Evolutionary conservation across 2,797 vertebrate species (phyloP).

Genomic region (Lates japonicus): DNA sequence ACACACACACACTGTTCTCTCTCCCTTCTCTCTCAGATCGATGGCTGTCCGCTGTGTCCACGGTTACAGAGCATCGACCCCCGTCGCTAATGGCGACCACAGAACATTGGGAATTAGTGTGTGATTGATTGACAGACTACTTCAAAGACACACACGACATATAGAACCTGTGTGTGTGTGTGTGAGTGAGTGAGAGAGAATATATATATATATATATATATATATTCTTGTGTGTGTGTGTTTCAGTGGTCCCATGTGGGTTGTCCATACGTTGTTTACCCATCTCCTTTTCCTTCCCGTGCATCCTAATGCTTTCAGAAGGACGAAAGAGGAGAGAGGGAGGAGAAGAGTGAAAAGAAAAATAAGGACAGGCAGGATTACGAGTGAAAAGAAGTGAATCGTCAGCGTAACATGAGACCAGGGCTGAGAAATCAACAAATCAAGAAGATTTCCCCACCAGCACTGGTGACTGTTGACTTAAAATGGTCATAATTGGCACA

Average conservation of each 20-base stretch:
- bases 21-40: slow-evolving; percentile 64
- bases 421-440: not conserved
- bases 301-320: slow-evolving; percentile 69
- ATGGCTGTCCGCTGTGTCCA: slow-evolving; percentile 83
- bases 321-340: slow-evolving; percentile 40
- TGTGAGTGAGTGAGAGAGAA: slow-evolving; percentile 1
- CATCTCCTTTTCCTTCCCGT: slow-evolving; percentile 67
- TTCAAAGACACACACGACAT: slow-evolving; percentile 68
- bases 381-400: slow-evolving; percentile 24
- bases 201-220: slow-evolving; percentile 26
- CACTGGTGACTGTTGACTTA: no score
- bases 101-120: slow-evolving; percentile 82
- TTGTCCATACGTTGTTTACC: slow-evolving; percentile 74
- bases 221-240: slow-evolving; percentile 47
- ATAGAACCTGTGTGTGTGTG: slow-evolving; percentile 29
- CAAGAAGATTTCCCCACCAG: not conserved
- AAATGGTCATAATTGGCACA: no score
- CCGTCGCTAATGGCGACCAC: slow-evolving; percentile 82
- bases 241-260: slow-evolving; percentile 61
- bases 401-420: slow-evolving; percentile 13
- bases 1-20: slow-evolving; percentile 22
- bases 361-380: slow-evolving; percentile 18
- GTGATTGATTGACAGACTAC: slow-evolving; percentile 83
- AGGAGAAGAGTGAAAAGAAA: not conserved
- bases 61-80: slow-evolving; percentile 82